Evolutionary conservation across 2,797 vertebrate genomes (phyloP), one percentile per base, ranked within the genome.

Genomic region (Graptemys geographica): DNA sequence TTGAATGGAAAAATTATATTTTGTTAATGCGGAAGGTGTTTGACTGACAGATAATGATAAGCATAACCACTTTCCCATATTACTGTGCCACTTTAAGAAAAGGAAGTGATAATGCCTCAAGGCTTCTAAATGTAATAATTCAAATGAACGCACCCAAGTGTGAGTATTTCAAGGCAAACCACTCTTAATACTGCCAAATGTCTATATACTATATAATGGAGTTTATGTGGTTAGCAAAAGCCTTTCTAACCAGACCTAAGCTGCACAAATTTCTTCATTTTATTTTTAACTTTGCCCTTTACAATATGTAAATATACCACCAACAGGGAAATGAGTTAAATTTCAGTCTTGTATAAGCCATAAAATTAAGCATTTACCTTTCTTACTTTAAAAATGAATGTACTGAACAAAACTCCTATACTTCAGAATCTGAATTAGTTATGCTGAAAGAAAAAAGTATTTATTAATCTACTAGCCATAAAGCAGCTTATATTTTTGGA

Each of bases 11-110:
- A 97, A 97, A 96, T 95, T 95, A 74, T 94, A 95, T 97, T 97
- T 97, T 98, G 96, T 97, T 98, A 98, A 97, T 98, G 96, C 79
- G 91, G 86, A 96, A 98, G 94, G 95, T 97, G 98, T 98, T 98
- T 99, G 98, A 97, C 97, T 99, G 99, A 98, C 98, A 98, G 98
- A 96, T 97, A 96, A 97, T 98, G 96, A 97, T 98, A 97, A 98
- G 97, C 97, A 97, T 97, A 97, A 98, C 96, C 90, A 95, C 95
- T 98, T 97, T 96, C 96, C 96, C 97, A 97, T 97, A 98, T 98
- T 98, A 98, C 95, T 97, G 81, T 96, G 96, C 97, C 95, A 95
- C 97, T 98, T 98, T 94, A 96, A 96, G 95, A 97, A 98, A 95
- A 97, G 98, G 97, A 98, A 98, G 97, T 97, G 97, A 97, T 98